phyloP scores from a whole-genome alignment of 2,888 invertebrate species.

The Branchipolynoe longqiensis region DNA sequence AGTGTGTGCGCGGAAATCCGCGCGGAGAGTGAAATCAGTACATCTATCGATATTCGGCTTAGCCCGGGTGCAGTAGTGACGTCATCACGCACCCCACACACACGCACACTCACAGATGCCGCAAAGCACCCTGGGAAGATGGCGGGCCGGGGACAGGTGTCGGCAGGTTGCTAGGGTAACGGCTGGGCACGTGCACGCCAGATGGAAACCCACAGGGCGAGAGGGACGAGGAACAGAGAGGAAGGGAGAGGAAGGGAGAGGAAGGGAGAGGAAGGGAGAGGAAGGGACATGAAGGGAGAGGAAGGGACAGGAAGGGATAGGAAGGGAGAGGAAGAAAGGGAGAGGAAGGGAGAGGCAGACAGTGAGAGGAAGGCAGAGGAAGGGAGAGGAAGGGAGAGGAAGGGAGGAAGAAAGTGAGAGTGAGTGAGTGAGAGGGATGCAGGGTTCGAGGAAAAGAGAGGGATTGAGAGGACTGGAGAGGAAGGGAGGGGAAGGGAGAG shows the following conservation, averaged over 20 bases:
- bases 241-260: not conserved
- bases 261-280: not conserved
- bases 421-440: too few relatives aligned
- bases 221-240: not conserved
- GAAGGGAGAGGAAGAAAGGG: too few relatives aligned
- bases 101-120: too few relatives aligned
- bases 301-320: too few relatives aligned
- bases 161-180: slow-evolving; percentile 19
- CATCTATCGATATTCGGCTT: slow-evolving; percentile 40
- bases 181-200: slow-evolving; percentile 37
- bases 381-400: too few relatives aligned
- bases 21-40: slow-evolving; percentile 34
- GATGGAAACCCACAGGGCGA: not conserved
- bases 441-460: too few relatives aligned
- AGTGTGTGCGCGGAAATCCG: slow-evolving; percentile 27
- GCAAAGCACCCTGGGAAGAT: slow-evolving; percentile 51
- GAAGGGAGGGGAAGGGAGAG: too few relatives aligned
- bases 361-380: too few relatives aligned
- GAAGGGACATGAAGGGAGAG: too few relatives aligned
- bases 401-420: too few relatives aligned
- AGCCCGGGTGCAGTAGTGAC: slow-evolving; percentile 9
- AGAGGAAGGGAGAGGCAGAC: too few relatives aligned
- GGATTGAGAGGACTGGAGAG: too few relatives aligned
- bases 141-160: slow-evolving; percentile 42
- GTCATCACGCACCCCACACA: slow-evolving; percentile 18